Evolutionary conservation across 2,113 vertebrate species (phyloP).

Genomic region (Ardeotis arabs): DNA sequence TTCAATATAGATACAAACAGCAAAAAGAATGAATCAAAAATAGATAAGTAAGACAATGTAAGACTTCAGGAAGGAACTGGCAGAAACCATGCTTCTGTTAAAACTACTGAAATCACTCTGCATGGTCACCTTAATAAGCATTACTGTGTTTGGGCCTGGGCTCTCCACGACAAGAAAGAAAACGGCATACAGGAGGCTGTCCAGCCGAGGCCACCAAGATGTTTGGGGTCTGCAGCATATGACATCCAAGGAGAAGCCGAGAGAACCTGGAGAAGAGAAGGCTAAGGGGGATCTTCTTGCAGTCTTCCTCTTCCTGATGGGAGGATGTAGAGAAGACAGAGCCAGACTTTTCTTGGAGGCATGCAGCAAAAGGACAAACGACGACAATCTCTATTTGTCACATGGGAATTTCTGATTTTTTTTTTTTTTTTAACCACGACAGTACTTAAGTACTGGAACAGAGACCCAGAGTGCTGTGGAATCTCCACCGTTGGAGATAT

Average conservation of each 20-base stretch:
- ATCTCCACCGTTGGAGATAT: background rate
- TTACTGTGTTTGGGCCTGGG: background rate
- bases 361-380: background rate
- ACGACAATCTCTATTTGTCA: background rate
- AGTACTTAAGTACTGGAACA: background rate
- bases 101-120: background rate
- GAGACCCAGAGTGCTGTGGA: background rate
- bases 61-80: background rate
- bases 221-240: background rate
- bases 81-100: background rate
- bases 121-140: background rate
- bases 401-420: background rate
- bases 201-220: background rate
- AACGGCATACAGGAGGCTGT: background rate
- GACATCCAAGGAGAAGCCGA: background rate
- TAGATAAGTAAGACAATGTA: background rate
- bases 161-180: background rate
- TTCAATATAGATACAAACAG: background rate
- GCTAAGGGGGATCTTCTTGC: background rate
- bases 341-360: background rate
- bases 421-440: background rate
- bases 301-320: background rate
- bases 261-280: background rate
- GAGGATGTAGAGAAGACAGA: background rate
- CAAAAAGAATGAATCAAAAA: background rate